Evolutionary conservation across 2,113 vertebrate genomes (phyloP).

Genomic region (Chloebia gouldiae): DNA sequence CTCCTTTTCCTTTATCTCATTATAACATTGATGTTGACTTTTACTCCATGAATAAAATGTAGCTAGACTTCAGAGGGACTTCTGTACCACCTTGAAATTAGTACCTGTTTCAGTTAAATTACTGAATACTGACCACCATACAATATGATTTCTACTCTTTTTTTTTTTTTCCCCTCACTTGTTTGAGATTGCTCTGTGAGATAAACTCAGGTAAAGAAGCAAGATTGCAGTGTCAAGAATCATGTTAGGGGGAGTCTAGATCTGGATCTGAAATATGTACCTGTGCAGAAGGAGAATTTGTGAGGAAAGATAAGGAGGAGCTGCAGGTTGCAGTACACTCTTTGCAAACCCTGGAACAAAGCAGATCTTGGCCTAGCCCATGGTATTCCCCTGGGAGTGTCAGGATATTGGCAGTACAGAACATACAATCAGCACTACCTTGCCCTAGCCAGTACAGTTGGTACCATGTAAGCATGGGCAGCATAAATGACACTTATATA

Average conservation of each 20-base stretch:
- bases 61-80: slow-evolving; percentile 38
- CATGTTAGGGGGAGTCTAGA: not conserved
- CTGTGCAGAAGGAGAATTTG: not conserved
- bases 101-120: slow-evolving; percentile 60
- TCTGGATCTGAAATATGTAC: not conserved
- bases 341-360: not conserved
- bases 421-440: not conserved
- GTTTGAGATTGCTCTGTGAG: not conserved
- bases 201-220: not conserved
- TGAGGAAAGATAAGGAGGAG: not conserved
- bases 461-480: not conserved
- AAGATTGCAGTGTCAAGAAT: not conserved
- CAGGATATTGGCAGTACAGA: not conserved
- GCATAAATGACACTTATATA: not conserved
- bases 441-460: not conserved
- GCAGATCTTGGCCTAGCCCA: not conserved
- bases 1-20: not conserved
- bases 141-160: slow-evolving; percentile 47
- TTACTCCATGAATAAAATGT: not conserved
- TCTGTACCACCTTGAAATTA: slow-evolving; percentile 53
- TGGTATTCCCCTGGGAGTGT: not conserved
- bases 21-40: not conserved
- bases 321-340: not conserved
- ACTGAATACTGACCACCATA: slow-evolving; percentile 43
- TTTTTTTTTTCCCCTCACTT: not conserved